A percentile compares a stretch with the other conserved stretches of the same genome.
Conservation (phyloP, 2,888 invertebrate genomes). For the Andrena bicolor region DNA sequence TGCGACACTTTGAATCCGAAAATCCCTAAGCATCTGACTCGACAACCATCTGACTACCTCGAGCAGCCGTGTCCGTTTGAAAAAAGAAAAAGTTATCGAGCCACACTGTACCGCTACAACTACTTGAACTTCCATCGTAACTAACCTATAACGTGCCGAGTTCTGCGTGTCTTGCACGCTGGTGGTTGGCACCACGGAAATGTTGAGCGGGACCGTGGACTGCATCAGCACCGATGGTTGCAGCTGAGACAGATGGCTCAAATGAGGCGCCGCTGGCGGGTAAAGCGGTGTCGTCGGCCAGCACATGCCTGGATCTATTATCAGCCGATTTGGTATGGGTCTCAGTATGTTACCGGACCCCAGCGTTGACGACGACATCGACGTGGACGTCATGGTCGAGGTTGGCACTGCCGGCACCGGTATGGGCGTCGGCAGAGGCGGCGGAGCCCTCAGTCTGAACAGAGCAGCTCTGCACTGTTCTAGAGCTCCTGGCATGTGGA, state of each 20-base stretch:
- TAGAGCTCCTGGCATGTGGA: constrained; percentile 91
- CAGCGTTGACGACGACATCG: constrained; percentile 67
- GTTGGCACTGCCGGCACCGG: constrained; percentile 66
- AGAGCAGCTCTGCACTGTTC: constrained; percentile 89
- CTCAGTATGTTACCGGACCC: constrained; percentile 76
- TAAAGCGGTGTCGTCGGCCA: constrained; percentile 71
- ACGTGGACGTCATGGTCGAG: constrained; percentile 77
- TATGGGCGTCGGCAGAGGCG: constrained; percentile 82
- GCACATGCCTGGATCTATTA: constrained; percentile 79
- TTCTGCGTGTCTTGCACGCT: constrained; percentile 65
- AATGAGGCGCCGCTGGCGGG: constrained; percentile 68
- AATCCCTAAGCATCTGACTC: no score
- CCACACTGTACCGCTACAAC: background rate
- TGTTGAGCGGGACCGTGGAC: constrained; percentile 72
- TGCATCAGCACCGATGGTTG: constrained; percentile 69
- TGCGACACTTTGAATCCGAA: no score
- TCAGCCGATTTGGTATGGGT: constrained; percentile 82
- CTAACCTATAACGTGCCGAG: constrained; percentile 71
- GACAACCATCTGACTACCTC: no score
- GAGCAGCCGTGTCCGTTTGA: no score
- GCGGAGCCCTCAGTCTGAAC: constrained; percentile 86
- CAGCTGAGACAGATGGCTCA: constrained; percentile 80
- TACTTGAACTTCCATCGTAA: background rate
- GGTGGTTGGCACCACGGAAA: constrained; percentile 75
- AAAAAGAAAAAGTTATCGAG: no score